Conservation (phyloP, 2,113 vertebrate species). For the Corythoichthys haematopterus region DNA sequence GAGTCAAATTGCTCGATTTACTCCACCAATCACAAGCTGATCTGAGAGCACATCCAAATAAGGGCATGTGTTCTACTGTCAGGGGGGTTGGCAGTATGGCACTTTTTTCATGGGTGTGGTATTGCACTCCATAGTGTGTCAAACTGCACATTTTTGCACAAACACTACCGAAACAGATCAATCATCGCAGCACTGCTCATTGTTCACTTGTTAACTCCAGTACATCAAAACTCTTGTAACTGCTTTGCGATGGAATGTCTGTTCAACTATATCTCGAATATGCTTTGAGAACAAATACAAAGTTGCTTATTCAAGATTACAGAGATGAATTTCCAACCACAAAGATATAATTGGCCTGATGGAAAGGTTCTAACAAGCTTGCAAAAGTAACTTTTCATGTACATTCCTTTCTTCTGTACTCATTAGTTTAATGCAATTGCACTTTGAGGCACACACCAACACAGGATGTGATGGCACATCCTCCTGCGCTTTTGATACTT, state of each 20-base stretch:
- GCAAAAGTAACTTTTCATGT: conserved; percentile 6
- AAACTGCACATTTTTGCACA: neutral
- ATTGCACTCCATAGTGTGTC: conserved; percentile 13
- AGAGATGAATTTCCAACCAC: conserved; percentile 12
- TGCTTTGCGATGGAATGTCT: neutral
- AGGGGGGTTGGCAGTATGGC: neutral
- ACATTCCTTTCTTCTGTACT: conserved; percentile 30
- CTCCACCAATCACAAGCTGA: conserved; percentile 48
- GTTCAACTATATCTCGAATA: neutral
- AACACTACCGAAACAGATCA: neutral
- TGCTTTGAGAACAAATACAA: neutral
- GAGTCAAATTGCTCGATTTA: neutral
- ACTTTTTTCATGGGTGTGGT: conserved; percentile 38
- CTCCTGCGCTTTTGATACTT: conserved; percentile 16
- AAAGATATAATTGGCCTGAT: conserved; percentile 7
- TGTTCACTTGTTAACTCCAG: neutral
- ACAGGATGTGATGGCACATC: conserved; percentile 31
- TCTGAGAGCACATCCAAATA: conserved; percentile 52
- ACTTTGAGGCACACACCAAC: conserved; percentile 27
- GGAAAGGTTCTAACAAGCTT: conserved; percentile 13
- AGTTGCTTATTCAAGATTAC: neutral
- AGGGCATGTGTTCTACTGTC: conserved; percentile 34
- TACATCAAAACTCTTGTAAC: neutral
- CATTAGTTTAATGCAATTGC: conserved; percentile 1
- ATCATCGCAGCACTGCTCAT: neutral